Conservation (phyloP, 2,888 invertebrate species). For the Cheilosia grossa region DNA sequence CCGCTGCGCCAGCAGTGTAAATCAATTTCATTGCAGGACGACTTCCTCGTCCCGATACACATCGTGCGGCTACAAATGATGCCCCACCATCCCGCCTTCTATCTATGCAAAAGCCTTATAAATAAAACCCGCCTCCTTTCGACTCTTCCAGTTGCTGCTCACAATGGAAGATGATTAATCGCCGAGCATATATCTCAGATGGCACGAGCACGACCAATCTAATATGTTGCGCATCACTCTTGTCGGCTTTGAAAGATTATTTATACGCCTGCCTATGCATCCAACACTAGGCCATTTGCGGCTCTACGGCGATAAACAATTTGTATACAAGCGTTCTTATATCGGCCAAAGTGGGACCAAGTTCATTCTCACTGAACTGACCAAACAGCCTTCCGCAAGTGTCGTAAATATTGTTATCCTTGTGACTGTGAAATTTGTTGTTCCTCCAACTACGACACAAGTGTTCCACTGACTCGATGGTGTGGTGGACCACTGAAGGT, state of each 20-base stretch:
- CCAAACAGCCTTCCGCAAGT: slow-evolving; percentile 23
- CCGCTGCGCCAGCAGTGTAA: slow-evolving; percentile 34
- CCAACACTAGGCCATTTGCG: neutral
- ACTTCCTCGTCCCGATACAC: slow-evolving; percentile 42
- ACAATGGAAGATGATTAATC: slow-evolving; percentile 29
- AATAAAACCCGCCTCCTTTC: neutral
- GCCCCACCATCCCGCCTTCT: too few species aligned
- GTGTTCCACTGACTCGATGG: slow-evolving; percentile 35
- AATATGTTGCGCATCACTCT: slow-evolving; percentile 10
- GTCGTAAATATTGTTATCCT: slow-evolving; percentile 32
- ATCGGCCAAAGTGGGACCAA: slow-evolving; percentile 8
- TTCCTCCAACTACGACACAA: slow-evolving; percentile 16
- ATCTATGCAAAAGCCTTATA: slow-evolving; percentile 13
- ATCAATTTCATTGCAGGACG: slow-evolving; percentile 33
- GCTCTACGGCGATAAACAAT: neutral
- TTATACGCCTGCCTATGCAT: slow-evolving; percentile 7
- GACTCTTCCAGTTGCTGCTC: neutral
- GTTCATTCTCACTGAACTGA: slow-evolving; percentile 25
- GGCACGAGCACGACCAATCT: slow-evolving; percentile 15
- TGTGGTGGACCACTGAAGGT: slow-evolving; percentile 22
- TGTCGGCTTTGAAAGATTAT: slow-evolving; percentile 19
- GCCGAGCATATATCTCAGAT: slow-evolving; percentile 9
- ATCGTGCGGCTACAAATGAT: neutral
- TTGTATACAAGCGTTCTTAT: neutral
- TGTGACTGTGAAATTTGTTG: slow-evolving; percentile 32